These are phyloP conservation scores for Cantharis rufa DNA, from an alignment of 2,888 invertebrate species.

Conservation along the genomic window DNA sequence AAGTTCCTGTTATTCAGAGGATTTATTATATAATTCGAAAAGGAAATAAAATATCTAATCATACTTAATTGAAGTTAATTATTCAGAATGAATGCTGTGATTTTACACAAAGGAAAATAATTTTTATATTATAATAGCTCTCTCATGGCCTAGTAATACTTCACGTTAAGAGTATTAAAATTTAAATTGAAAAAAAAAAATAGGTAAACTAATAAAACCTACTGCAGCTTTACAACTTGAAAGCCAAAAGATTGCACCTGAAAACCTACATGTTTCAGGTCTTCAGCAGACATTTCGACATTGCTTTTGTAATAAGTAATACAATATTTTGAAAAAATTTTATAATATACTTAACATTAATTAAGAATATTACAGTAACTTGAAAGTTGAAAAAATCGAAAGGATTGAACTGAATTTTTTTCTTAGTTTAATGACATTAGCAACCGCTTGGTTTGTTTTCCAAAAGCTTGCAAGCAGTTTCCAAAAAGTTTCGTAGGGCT, in stretches of 20 bases:
- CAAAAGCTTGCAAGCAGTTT: constrained; percentile 33
- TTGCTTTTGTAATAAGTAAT: too few relatives aligned
- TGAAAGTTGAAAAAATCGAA: too few relatives aligned
- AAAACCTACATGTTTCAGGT: too few relatives aligned
- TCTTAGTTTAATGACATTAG: too few relatives aligned
- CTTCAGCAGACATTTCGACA: too few relatives aligned
- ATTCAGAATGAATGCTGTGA: not conserved
- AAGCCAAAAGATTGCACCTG: not conserved
- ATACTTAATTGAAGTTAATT: not conserved
- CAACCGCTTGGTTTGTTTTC: not conserved
- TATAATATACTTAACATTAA: not conserved
- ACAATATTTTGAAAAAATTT: too few relatives aligned
- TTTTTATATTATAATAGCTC: not conserved
- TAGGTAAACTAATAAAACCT: not conserved
- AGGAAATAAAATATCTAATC: not conserved
- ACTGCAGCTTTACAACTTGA: not conserved
- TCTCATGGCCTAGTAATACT: not conserved
- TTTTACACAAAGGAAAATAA: not conserved
- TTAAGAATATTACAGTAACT: not conserved
- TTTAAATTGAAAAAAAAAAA: not conserved
- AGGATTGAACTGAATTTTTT: not conserved
- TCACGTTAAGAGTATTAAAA: not conserved
- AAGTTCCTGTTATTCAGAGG: not conserved
- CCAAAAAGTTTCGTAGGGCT: constrained; percentile 36
- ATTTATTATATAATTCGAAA: not conserved